Conservation (phyloP, 2,888 invertebrate species). For the Neoitamus cyanurus region DNA sequence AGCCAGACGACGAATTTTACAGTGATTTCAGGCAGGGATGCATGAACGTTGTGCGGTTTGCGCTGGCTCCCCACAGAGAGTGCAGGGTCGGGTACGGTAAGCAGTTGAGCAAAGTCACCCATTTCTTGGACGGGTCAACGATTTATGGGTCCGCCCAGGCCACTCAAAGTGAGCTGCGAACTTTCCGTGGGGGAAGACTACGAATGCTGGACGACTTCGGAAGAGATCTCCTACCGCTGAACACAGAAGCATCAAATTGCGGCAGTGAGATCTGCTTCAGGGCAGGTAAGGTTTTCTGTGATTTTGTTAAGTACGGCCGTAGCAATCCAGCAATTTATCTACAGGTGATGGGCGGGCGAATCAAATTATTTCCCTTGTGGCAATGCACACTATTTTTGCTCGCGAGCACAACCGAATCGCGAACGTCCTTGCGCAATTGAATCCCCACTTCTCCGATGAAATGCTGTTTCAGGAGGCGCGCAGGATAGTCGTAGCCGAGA, state of each 20-base stretch:
- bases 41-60: slow-evolving; percentile 78
- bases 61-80: slow-evolving; percentile 74
- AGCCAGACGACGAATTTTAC: slow-evolving; percentile 73
- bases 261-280: slow-evolving; percentile 74
- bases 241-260: slow-evolving; percentile 74
- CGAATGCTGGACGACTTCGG: slow-evolving; percentile 75
- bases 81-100: slow-evolving; percentile 78
- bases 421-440: slow-evolving; percentile 70
- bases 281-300: slow-evolving; percentile 57
- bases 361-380: slow-evolving; percentile 80
- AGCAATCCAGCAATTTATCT: no score
- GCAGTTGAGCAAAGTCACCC: slow-evolving; percentile 75
- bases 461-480: slow-evolving; percentile 78
- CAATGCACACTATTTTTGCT: slow-evolving; percentile 78
- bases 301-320: neutral
- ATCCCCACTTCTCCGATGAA: slow-evolving; percentile 82
- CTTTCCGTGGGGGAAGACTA: slow-evolving; percentile 72
- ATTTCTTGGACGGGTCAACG: slow-evolving; percentile 78
- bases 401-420: slow-evolving; percentile 87
- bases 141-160: slow-evolving; percentile 77
- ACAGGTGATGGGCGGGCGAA: slow-evolving; percentile 81
- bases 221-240: slow-evolving; percentile 74
- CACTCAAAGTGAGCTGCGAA: slow-evolving; percentile 70
- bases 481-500: slow-evolving; percentile 78
- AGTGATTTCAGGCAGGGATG: slow-evolving; percentile 71